Evolutionary conservation across 1,140 invertebrate species (phyloP), one percentile per base, ranked within the genome.

Genomic region (Scaptomyza graminum): DNA sequence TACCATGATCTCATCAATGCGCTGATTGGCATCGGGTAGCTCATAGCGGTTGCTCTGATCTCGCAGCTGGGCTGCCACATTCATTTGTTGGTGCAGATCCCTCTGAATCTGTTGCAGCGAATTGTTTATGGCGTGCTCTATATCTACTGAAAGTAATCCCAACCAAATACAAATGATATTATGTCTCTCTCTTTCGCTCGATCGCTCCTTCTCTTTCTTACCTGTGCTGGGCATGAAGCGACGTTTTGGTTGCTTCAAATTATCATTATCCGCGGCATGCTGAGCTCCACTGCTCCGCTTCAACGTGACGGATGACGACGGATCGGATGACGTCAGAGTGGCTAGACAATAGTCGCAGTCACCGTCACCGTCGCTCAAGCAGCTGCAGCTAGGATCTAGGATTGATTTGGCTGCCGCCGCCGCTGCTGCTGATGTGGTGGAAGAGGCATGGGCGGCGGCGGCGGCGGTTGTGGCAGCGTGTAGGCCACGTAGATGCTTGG

Each of bases 1-100:
- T 37, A 91, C 90, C 79, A 91, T 75, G 41, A 91, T 73, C 57
- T 89, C 90, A 47, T 91, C 75, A 7, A 90, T 66, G 12, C 84
- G 74, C 54, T 89, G 75, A 49, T 69, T 70, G 16, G 83, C 66
- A 49, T 85, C 60, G 3, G 87, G 83, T 64, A 91, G 22, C 44
- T 84, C 82, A 56, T 74, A 89, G 0, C 62, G 75, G 55, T 77
- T 88, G 16, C 76, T 44, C 57, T 91, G 87, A 39, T 91, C 90
- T 25, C 74, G 57, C 49, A 91, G 55, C 49, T 91, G 82, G 1
- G 62, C 81, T 6, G 83, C 87, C 57, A 77, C 80, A 25, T 79
- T 90, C 1, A 85, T 74, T 52, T 91, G 87, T 22, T 89, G 75
- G 34, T 77, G 60, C 52, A 91, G 68, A 12, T 72, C 87, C 5